phyloP scores from a whole-genome alignment of 2,113 vertebrate species.

The Pygoscelis adeliae region DNA sequence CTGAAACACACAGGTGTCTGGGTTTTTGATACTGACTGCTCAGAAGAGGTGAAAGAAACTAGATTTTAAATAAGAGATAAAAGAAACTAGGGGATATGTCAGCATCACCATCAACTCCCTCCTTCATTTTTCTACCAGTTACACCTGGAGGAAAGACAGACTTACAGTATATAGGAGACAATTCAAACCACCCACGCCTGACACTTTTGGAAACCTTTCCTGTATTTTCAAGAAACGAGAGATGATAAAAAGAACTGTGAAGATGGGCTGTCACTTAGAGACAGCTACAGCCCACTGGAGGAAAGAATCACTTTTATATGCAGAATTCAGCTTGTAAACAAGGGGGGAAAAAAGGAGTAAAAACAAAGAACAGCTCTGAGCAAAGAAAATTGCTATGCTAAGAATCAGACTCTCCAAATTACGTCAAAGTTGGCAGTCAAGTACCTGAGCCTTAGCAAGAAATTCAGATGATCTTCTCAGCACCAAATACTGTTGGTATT shows the following conservation, averaged over 20 bases:
- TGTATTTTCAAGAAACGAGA: neutral
- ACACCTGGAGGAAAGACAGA: neutral
- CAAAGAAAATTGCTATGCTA: neutral
- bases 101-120: neutral
- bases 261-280: neutral
- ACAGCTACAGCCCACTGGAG: neutral
- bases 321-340: constrained; percentile 25
- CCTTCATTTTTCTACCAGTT: neutral
- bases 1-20: neutral
- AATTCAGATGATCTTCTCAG: neutral
- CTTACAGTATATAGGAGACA: neutral
- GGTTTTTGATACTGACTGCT: neutral
- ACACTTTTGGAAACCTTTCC: neutral
- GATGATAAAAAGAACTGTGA: neutral
- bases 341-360: neutral
- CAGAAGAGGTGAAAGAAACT: neutral
- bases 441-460: neutral
- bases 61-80: neutral
- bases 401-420: neutral
- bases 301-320: neutral
- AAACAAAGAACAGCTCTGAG: neutral
- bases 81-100: neutral
- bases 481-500: neutral
- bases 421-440: neutral
- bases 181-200: neutral